Conservation (phyloP, 2,888 invertebrate species). For the Hydrotaea diabolus region DNA sequence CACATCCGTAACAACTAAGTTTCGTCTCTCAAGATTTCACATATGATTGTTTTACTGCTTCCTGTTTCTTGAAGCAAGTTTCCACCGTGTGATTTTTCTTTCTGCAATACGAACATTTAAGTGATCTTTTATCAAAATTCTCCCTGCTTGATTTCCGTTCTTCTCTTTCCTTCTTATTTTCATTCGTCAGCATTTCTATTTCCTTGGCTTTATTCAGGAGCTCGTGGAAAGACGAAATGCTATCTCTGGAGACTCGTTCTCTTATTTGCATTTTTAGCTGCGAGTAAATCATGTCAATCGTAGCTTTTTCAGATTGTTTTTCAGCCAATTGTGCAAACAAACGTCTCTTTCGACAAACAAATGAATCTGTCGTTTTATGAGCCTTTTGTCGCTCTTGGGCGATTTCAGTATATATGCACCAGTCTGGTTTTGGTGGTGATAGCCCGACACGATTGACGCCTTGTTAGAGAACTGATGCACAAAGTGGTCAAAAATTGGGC, state of each 20-base stretch:
- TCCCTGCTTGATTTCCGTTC: not conserved
- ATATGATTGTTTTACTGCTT: not conserved
- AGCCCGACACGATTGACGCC: too few relatives aligned
- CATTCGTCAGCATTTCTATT: not conserved
- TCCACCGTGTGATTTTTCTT: conserved; percentile 3
- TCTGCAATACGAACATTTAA: conserved; percentile 3
- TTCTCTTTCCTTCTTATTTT: conserved; percentile 1
- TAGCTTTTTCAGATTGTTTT: conserved; percentile 19
- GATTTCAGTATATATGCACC: conserved; percentile 43
- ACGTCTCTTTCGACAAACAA: conserved; percentile 42
- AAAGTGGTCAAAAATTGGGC: too few relatives aligned
- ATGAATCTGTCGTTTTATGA: conserved; percentile 42
- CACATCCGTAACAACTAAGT: conserved; percentile 44
- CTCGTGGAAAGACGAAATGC: conserved; percentile 11
- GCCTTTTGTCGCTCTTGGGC: conserved; percentile 37
- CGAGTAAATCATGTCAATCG: conserved; percentile 44
- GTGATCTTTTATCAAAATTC: not conserved
- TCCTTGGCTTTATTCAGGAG: too few relatives aligned
- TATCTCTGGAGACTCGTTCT: not conserved
- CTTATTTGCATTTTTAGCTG: conserved; percentile 9
- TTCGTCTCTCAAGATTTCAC: not conserved
- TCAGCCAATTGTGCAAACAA: conserved; percentile 43
- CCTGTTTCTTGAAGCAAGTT: conserved; percentile 2
- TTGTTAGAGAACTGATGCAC: too few relatives aligned
- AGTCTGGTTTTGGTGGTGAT: conserved; percentile 54